A percentile compares a stretch with the other conserved stretches of the same genome.
Conservation (phyloP, 2,113 vertebrate genomes). For the Eolophus roseicapilla region DNA sequence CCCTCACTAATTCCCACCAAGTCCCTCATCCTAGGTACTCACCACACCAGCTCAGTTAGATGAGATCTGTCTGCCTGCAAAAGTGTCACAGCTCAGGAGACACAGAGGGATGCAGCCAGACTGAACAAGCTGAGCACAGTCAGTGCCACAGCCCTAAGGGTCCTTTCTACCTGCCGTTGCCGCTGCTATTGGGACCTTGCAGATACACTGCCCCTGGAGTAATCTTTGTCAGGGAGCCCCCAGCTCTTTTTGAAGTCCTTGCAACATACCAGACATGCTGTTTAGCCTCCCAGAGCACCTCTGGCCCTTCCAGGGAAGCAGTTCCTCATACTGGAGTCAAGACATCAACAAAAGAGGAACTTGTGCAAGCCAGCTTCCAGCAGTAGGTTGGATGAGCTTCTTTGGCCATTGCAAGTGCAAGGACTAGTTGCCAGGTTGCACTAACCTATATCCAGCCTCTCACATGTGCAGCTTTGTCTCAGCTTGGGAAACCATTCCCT, state of each 20-base stretch:
- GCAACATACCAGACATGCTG: background rate
- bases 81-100: background rate
- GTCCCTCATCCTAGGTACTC: background rate
- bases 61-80: background rate
- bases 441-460: background rate
- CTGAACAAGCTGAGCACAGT: background rate
- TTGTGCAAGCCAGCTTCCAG: background rate
- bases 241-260: background rate
- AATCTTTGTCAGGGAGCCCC: background rate
- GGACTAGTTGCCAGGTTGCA: background rate
- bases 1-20: background rate
- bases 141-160: background rate
- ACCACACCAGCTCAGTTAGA: background rate
- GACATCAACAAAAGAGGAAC: background rate
- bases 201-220: accelerated
- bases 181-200: accelerated
- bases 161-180: background rate
- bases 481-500: background rate
- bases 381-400: background rate
- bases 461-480: background rate
- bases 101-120: background rate
- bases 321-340: background rate
- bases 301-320: background rate
- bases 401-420: background rate
- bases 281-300: background rate